Base-by-base conservation (phyloP, 1,140 invertebrate genomes). In the Hycleus phaleratus region DNA sequence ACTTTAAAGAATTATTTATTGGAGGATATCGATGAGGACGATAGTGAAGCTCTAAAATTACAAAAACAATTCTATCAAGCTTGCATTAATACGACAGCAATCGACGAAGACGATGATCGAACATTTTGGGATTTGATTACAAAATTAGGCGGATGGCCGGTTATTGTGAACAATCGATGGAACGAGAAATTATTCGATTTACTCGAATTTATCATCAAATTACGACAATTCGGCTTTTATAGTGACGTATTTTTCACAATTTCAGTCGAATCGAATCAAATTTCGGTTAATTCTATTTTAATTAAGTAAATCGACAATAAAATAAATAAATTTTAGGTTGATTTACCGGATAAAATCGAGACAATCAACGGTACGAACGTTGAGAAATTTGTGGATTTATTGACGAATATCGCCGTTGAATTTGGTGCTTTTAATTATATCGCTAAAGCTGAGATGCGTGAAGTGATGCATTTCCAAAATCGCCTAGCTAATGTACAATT, bases 11-110 rank as follows among this genome's bases (percentile, higher is more conserved):
- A 51, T 10, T 45, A 51, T 12, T 38, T 58, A 26, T 32, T n/a
- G 3, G 49, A 58, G 40, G 10, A 24, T 12, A 46, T 46, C 24
- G 25, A 44, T 11, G 45, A 18, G 42, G 32, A 52, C 11, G 56
- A 58, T 32, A 43, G 12, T 24, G 32, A n/a, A 46, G 24, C 48
- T 9, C n/a, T 58, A 26, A 26, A 43, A 32, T 24, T 45, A 12
- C 48, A 58, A 38, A 58, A 58, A 44, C 40, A 46, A 32, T 52
- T 58, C 24, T 58, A 50, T 49, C 56, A 46, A 46, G 49, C 48
- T 43, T 58, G 56, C 12, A 58, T 32, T 4, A 26, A 52, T 51
- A 39, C 40, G 18, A 42, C 24, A 24, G 49, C 43, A 10, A 45
- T 58, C 10, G 56, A 58, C 7, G 24, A 12, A 10, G 42, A 51